Evolutionary conservation across 2,113 vertebrate species (phyloP), one percentile per base, ranked within the genome.

Genomic region (Amblyornis subalaris): DNA sequence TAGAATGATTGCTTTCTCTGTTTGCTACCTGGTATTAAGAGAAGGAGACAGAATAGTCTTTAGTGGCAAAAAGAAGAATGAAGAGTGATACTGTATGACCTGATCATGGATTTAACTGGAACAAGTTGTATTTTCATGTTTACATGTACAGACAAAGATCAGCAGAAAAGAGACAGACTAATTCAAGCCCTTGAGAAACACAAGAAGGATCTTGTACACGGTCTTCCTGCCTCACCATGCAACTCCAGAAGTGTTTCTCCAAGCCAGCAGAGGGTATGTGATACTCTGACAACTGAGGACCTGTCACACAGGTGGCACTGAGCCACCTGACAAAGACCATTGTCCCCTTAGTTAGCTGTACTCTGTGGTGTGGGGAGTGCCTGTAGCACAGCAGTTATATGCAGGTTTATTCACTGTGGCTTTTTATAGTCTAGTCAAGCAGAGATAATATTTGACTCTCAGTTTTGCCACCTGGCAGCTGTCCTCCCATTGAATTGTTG

Each of bases 91-190:
- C 9, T 47, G 8, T 72, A 14, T 55, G 22, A 54, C 36, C 54
- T 85, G 42, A 73, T 31, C 33, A 38, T 9, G 66, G 44, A 47
- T 72, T 85, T 40, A 69, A 61, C 19, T 75, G 58, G 23, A 70
- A 90, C 76, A 26, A 12, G 45, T 60, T 83, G 35, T 64, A 64
- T 67, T 95, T 89, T 64, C 26, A 10, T 86, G 33, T 92, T 85
- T 87, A 21, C 36, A 42, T 95, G 70, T 78, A 79, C 70, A 97
- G 95, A 93, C 73, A 90, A 91, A 42, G 96, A 97, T 87, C 93
- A 96, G 64, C 79, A 96, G 91, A 97, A 90, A 57, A 98, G 94
- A 96, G 86, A 93, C 50, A 96, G 88, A 60, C 66, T 96, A 40
- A 95, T 95, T 64, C 69, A 91, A 95, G 92, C 62, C 38, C 62